Percentiles rank a stretch among this genome's conserved stretches.
phyloP scores from a whole-genome alignment of 1,140 invertebrate species.

The Acromyrmex charruanus region DNA sequence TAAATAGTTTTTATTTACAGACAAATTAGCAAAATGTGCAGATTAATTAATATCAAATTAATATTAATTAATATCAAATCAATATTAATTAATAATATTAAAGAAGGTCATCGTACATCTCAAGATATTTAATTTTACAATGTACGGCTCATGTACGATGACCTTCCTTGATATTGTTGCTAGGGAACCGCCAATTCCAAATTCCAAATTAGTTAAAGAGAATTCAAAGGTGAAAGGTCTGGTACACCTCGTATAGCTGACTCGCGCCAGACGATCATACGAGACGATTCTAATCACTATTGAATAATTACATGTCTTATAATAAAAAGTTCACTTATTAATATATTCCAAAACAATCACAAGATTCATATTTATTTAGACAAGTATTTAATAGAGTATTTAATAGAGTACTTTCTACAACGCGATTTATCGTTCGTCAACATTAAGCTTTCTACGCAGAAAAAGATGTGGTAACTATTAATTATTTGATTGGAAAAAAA shows the following conservation, averaged over 20 bases:
- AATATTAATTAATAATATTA: no score
- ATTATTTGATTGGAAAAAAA: not conserved
- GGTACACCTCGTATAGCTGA: slow-evolving; percentile 27
- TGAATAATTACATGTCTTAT: not conserved
- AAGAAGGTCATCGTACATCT: no score
- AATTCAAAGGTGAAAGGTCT: slow-evolving; percentile 39
- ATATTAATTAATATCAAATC: no score
- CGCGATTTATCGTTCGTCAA: not conserved
- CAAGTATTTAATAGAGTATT: not conserved
- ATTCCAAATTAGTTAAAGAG: slow-evolving; percentile 22
- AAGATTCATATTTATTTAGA: not conserved
- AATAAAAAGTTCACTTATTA: slow-evolving; percentile 22
- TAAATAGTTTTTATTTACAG: not conserved
- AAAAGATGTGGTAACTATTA: no score
- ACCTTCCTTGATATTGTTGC: slow-evolving; percentile 7
- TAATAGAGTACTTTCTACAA: slow-evolving; percentile 7
- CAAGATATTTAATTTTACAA: not conserved
- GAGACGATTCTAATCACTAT: not conserved
- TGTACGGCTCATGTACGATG: not conserved
- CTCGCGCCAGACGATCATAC: slow-evolving; percentile 5
- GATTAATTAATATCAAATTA: not conserved
- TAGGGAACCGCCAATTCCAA: slow-evolving; percentile 11
- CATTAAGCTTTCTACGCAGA: not conserved
- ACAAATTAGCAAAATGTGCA: not conserved
- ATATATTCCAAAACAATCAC: not conserved